Conservation (phyloP, 2,888 invertebrate species). For the Hylaea fasciaria region DNA sequence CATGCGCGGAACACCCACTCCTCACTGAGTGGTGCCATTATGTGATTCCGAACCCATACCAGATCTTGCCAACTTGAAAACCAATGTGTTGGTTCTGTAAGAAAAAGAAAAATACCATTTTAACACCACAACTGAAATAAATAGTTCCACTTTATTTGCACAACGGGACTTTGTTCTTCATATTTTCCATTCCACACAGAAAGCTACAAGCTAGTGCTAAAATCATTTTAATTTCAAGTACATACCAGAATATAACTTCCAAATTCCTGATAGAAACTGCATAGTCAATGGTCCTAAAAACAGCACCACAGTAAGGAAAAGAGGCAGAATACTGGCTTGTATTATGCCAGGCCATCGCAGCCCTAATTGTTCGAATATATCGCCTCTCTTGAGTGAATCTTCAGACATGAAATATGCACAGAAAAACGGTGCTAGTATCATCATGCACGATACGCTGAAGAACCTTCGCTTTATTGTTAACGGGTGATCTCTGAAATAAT, state of each 20-base stretch:
- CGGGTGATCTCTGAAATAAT: constrained; percentile 91
- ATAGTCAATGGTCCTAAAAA: constrained; percentile 94
- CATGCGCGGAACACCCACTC: constrained; percentile 98
- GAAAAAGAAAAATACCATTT: constrained; percentile 22
- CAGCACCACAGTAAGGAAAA: constrained; percentile 90
- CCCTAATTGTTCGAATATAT: constrained; percentile 90
- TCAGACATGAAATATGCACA: constrained; percentile 89
- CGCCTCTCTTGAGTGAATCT: constrained; percentile 84
- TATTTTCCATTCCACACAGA: too few relatives aligned
- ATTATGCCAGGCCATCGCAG: constrained; percentile 89
- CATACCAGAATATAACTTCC: constrained; percentile 88
- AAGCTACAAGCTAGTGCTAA: too few relatives aligned
- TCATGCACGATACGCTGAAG: constrained; percentile 92
- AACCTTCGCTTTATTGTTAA: constrained; percentile 94
- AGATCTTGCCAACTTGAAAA: constrained; percentile 88
- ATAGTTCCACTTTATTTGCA: too few relatives aligned
- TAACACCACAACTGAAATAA: neutral
- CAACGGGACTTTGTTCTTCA: too few relatives aligned
- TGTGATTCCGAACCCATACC: constrained; percentile 94
- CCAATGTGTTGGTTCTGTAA: constrained; percentile 90
- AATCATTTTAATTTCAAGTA: neutral
- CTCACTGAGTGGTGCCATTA: constrained; percentile 97
- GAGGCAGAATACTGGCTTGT: constrained; percentile 89
- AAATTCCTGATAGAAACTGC: constrained; percentile 88
- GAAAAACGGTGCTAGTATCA: constrained; percentile 91